A percentile compares a stretch with the other conserved stretches of the same genome.
Evolutionary conservation across 2,797 vertebrate species (phyloP).

Genomic region (Darevskia mixta): DNA sequence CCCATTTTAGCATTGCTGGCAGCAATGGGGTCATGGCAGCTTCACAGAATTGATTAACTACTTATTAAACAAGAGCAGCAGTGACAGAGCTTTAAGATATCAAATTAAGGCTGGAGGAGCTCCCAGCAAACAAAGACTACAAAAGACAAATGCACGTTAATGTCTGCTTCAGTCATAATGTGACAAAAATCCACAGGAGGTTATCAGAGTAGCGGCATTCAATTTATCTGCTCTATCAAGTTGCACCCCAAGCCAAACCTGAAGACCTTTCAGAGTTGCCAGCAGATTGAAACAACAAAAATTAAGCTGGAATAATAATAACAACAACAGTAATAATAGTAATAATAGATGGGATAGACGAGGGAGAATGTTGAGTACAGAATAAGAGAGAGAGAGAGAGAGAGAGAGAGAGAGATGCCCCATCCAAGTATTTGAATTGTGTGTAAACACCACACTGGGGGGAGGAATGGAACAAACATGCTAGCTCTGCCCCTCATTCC

Average conservation of each 20-base stretch:
- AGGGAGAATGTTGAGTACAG: too few species aligned
- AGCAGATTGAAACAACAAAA: neutral
- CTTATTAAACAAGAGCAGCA: conserved; percentile 70
- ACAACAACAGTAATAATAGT: too few species aligned
- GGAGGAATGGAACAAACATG: too few species aligned
- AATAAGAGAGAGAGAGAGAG: neutral
- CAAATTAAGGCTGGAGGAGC: conserved; percentile 62
- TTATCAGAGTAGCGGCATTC: conserved; percentile 6
- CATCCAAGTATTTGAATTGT: neutral
- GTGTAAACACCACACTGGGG: too few species aligned
- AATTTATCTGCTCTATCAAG: conserved; percentile 1
- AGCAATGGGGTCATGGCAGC: conserved; percentile 47
- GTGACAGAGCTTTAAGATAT: conserved; percentile 64
- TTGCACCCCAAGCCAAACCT: neutral
- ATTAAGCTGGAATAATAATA: too few species aligned
- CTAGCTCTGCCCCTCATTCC: too few species aligned
- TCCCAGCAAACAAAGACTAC: conserved; percentile 43
- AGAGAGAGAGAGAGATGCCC: neutral
- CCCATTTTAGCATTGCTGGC: conserved; percentile 54
- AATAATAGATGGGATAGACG: too few species aligned
- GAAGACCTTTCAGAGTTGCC: neutral
- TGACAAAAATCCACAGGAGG: conserved; percentile 5
- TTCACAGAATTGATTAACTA: conserved; percentile 64
- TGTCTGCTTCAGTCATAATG: conserved; percentile 37
- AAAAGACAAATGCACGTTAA: conserved; percentile 52